Conservation (phyloP, 23 tunicate species). For the Styela clava region DNA sequence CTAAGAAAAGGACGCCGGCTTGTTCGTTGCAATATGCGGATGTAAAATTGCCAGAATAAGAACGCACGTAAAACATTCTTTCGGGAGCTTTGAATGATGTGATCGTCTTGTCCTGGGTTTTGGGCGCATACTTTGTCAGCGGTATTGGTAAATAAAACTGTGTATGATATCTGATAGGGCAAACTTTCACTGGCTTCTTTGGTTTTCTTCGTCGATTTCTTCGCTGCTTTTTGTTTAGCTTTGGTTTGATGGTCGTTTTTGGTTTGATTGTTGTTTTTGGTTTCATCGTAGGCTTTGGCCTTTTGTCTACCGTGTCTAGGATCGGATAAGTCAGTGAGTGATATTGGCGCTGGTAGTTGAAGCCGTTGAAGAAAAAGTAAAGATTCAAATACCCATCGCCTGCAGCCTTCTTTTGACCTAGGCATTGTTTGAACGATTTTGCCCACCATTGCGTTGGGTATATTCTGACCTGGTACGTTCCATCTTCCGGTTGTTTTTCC, state of each 20-base stretch:
- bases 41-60: slow-evolving; percentile 3
- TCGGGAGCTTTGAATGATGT: background rate
- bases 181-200: background rate
- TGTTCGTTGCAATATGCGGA: slow-evolving; percentile 19
- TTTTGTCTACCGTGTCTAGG: background rate
- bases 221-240: background rate
- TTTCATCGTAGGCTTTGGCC: background rate
- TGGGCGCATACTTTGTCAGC: background rate
- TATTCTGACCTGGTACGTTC: background rate
- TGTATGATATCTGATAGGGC: background rate
- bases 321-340: slow-evolving; percentile 2
- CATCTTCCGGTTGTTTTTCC: background rate
- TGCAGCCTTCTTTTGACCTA: background rate
- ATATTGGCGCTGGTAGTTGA: background rate
- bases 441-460: slow-evolving; percentile 8
- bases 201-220: background rate
- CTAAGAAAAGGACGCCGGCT: background rate
- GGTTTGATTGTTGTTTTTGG: background rate
- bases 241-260: background rate
- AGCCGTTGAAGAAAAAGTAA: slow-evolving; percentile 8
- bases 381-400: background rate
- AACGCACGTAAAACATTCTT: background rate
- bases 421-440: background rate
- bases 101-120: background rate
- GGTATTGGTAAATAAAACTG: slow-evolving; percentile 15